phyloP scores from a whole-genome alignment of 2,797 vertebrate genomes.

The Ceyx erithaca region DNA sequence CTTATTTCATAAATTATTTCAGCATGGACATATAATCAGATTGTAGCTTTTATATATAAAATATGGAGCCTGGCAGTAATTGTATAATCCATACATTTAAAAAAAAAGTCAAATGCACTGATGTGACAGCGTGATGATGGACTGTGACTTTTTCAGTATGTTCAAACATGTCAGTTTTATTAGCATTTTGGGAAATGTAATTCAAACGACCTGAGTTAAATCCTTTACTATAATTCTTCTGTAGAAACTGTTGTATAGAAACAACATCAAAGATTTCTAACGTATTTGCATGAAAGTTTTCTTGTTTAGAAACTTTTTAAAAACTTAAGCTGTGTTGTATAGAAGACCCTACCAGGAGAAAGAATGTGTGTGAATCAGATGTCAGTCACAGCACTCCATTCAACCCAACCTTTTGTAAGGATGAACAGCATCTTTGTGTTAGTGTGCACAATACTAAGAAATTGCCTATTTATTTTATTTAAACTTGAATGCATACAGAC shows the following conservation, averaged over 20 bases:
- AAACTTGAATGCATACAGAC: neutral
- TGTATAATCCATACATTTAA: conserved; percentile 63
- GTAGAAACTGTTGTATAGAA: neutral
- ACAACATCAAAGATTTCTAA: neutral
- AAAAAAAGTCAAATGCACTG: conserved; percentile 42
- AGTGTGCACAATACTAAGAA: neutral
- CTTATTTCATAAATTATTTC: conserved; percentile 66
- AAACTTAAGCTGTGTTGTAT: neutral
- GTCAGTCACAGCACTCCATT: neutral
- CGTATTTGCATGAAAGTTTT: neutral
- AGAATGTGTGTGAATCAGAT: neutral
- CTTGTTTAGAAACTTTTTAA: neutral
- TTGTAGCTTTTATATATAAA: conserved; percentile 69
- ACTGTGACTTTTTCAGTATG: conserved; percentile 59
- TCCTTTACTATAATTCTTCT: conserved; percentile 13
- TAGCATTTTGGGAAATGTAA: conserved; percentile 61
- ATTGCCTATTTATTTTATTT: neutral
- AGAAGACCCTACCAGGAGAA: neutral
- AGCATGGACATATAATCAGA: conserved; percentile 46
- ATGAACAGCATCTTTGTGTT: neutral
- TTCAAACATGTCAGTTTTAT: conserved; percentile 66
- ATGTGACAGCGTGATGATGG: conserved; percentile 30
- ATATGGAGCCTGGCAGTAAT: conserved; percentile 59
- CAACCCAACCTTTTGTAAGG: neutral
- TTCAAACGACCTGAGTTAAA: conserved; percentile 20